These are phyloP conservation scores for Mus spicilegus DNA, from an alignment of 2,113 vertebrate genomes.

Conservation along the genomic window DNA sequence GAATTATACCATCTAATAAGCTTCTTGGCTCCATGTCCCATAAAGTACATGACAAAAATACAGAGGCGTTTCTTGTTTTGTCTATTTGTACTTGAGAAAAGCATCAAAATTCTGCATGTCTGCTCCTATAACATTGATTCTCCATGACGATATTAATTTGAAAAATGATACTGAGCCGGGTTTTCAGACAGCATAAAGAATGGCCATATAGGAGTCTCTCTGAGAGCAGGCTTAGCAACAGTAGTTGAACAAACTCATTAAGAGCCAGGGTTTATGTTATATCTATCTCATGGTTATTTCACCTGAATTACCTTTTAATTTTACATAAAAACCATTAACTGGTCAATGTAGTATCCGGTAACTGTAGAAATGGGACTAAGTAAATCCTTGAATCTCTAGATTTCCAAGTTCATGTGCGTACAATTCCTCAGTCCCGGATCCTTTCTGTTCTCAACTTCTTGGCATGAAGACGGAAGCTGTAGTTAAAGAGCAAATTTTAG, in stretches of 20 bases:
- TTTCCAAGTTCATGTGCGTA: not conserved
- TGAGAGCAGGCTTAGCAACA: not conserved
- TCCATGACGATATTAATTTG: not conserved
- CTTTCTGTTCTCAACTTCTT: not conserved
- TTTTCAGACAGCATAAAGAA: not conserved
- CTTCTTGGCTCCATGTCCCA: no score
- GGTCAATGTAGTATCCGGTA: not conserved
- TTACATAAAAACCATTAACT: not conserved
- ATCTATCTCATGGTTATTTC: not conserved
- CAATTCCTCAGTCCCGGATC: not conserved
- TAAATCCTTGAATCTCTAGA: not conserved
- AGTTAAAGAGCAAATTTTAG: slow-evolving; percentile 42
- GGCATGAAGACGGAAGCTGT: not conserved
- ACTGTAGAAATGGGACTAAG: not conserved
- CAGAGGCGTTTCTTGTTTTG: not conserved
- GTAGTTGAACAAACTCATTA: not conserved
- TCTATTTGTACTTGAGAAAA: not conserved
- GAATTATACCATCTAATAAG: not conserved
- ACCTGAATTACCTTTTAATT: not conserved
- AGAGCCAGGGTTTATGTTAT: not conserved
- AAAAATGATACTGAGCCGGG: not conserved
- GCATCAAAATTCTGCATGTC: not conserved
- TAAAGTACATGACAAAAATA: not conserved
- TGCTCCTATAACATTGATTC: not conserved
- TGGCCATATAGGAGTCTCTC: not conserved